These are phyloP conservation scores for Cephus cinctus DNA, from an alignment of 1,140 invertebrate species.

Conservation along the genomic window DNA sequence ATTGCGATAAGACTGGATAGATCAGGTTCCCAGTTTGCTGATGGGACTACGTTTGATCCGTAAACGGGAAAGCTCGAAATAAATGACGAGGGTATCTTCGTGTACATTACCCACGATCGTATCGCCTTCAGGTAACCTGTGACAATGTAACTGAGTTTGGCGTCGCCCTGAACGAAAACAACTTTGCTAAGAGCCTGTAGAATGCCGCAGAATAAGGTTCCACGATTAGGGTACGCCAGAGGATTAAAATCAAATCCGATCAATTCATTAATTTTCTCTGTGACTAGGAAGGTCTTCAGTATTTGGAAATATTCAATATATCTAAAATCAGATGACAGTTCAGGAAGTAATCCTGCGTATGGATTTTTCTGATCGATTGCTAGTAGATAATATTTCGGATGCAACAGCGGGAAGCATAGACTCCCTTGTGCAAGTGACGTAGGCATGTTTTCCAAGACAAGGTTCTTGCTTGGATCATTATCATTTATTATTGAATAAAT, in stretches of 20 bases:
- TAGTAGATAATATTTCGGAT: constrained; percentile 16
- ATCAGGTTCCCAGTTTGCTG: background rate
- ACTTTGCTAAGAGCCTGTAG: background rate
- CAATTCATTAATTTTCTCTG: constrained; percentile 4
- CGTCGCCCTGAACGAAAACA: background rate
- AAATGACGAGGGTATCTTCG: background rate
- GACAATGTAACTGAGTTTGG: background rate
- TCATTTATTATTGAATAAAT: too few relatives aligned
- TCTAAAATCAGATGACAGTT: background rate
- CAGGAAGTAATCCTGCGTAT: constrained; percentile 13
- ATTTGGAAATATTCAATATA: background rate
- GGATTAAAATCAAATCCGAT: constrained; percentile 18
- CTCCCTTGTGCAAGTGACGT: too few relatives aligned
- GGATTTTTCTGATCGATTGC: constrained; percentile 14
- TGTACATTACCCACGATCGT: background rate
- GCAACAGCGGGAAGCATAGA: constrained; percentile 16
- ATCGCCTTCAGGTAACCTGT: constrained; percentile 1
- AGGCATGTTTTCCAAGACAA: too few relatives aligned
- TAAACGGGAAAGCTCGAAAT: too few relatives aligned
- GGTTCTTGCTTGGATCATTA: too few relatives aligned
- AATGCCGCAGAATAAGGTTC: constrained; percentile 4
- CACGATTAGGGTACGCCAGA: constrained; percentile 14
- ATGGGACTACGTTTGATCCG: background rate
- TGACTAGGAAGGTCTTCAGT: constrained; percentile 4
- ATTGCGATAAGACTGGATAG: background rate